phyloP scores from a whole-genome alignment of 2,797 vertebrate genomes.

The Apogon talboti region DNA sequence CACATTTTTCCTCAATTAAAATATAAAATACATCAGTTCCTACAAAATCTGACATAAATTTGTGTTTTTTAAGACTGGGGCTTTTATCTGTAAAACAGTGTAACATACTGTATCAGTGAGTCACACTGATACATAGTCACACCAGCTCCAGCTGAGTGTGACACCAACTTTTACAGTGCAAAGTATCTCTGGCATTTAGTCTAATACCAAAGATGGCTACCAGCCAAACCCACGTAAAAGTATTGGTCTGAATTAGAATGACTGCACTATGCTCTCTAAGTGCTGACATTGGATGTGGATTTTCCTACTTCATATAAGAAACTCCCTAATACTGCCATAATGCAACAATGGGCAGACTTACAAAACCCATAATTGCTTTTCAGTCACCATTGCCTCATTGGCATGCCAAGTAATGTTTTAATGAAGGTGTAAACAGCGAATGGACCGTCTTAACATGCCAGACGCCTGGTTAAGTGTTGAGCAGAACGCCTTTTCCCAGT shows the following conservation, averaged over 20 bases:
- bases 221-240: conserved; percentile 11
- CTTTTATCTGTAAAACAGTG: conserved; percentile 16
- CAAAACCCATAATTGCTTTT: conserved; percentile 28
- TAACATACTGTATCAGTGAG: conserved; percentile 36
- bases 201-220: conserved; percentile 20
- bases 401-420: conserved; percentile 19
- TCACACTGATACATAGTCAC: too few relatives aligned
- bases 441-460: conserved; percentile 6
- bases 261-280: background rate
- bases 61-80: background rate
- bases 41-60: too few relatives aligned
- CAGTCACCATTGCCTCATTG: conserved; percentile 5
- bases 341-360: conserved; percentile 33
- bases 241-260: background rate
- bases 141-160: conserved; percentile 22
- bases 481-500: conserved; percentile 8
- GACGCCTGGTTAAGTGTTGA: conserved; percentile 35
- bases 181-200: conserved; percentile 32
- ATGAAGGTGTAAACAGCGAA: conserved; percentile 21
- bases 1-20: too few relatives aligned
- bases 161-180: conserved; percentile 19
- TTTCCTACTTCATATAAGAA: conserved; percentile 17
- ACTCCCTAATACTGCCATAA: conserved; percentile 9
- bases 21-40: too few relatives aligned
- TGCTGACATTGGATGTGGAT: conserved; percentile 6